Percentiles rank a stretch among this genome's conserved stretches.
Evolutionary conservation across 2,113 vertebrate species (phyloP).

Genomic region (Spea bombifrons): DNA sequence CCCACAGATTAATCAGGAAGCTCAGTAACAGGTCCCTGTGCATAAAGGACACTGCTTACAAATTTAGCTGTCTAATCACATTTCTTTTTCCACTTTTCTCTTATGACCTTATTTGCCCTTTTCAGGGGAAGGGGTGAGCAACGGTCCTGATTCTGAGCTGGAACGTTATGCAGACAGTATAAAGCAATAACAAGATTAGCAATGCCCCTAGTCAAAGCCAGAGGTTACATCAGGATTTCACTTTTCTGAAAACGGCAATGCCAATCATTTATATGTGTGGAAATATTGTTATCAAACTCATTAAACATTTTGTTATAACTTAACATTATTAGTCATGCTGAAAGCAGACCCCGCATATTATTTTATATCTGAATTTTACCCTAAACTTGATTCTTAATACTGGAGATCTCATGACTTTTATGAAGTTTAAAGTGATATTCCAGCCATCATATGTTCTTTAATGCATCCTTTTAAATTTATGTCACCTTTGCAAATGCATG

Average conservation of each 20-base stretch:
- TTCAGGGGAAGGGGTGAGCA: neutral
- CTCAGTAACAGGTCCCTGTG: neutral
- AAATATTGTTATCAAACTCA: no score
- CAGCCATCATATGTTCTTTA: no score
- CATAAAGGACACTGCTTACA: neutral
- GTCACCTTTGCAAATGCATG: no score
- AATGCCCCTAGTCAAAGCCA: neutral
- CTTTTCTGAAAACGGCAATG: neutral
- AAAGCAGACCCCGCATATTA: no score
- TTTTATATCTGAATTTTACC: no score
- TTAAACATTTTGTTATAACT: no score
- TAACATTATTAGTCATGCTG: no score
- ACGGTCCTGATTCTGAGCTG: constrained; percentile 10
- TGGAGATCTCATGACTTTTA: no score
- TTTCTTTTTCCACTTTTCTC: constrained; percentile 10
- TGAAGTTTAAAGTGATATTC: no score
- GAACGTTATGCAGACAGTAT: constrained; percentile 34
- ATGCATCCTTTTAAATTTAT: no score
- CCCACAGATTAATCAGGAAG: neutral
- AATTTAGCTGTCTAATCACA: constrained; percentile 2
- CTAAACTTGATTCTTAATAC: no score
- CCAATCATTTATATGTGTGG: neutral
- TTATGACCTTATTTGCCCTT: neutral
- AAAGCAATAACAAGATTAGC: constrained; percentile 5
- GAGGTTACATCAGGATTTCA: neutral